Evolutionary conservation across 2,888 invertebrate genomes (phyloP).

Genomic region (Crepidodera aurea): DNA sequence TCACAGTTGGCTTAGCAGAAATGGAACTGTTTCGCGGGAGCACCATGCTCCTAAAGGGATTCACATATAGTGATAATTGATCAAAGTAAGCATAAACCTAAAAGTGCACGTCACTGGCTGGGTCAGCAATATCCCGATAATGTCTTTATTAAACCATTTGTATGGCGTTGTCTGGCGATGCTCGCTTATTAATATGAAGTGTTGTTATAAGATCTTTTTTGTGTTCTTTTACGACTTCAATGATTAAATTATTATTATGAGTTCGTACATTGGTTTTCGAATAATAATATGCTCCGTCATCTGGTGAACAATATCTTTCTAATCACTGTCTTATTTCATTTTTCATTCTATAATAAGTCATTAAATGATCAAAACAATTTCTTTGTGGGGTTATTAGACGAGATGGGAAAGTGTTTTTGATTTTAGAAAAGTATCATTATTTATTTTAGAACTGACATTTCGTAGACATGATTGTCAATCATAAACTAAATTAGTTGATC

Average conservation of each 20-base stretch:
- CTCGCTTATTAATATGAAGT: conserved; percentile 46
- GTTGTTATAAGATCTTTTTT: conserved; percentile 45
- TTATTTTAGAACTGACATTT: not conserved
- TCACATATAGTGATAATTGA: too few species aligned
- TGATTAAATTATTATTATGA: conserved; percentile 50
- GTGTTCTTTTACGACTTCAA: conserved; percentile 34
- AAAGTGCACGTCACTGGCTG: conserved; percentile 27
- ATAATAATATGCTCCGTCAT: conserved; percentile 42
- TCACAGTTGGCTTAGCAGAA: too few species aligned
- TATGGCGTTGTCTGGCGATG: conserved; percentile 42
- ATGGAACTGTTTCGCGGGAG: too few species aligned
- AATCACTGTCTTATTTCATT: conserved; percentile 31
- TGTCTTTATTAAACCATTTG: conserved; percentile 50
- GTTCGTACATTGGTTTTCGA: conserved; percentile 38
- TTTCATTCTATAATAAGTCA: conserved; percentile 30
- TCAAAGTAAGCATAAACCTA: too few species aligned
- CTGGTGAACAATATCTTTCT: conserved; percentile 33
- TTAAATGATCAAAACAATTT: conserved; percentile 29
- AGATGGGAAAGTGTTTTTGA: conserved; percentile 13
- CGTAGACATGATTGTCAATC: not conserved
- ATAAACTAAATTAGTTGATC: not conserved
- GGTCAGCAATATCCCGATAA: conserved; percentile 45
- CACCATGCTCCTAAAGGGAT: too few species aligned
- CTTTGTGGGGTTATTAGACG: conserved; percentile 14
- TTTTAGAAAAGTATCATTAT: conserved; percentile 5